Base-by-base conservation (phyloP, 1,140 invertebrate genomes). In the Cherax quadricarinatus region DNA sequence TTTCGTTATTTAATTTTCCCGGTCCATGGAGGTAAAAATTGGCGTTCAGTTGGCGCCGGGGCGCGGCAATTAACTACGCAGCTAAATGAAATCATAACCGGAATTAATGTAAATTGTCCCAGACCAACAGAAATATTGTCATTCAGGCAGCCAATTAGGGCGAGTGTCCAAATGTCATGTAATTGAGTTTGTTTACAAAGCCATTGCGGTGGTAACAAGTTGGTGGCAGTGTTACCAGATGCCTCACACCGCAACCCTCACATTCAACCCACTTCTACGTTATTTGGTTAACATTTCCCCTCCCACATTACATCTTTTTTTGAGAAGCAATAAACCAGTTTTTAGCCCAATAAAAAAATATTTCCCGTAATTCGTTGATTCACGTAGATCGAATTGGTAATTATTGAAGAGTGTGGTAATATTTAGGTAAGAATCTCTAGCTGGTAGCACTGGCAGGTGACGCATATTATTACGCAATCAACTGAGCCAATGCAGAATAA, bases 51-150 rank as follows among this genome's bases (percentile, higher is more conserved):
- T 80, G 49, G 12, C 70, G 75, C 82, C 48, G 66, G 80, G 30
- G 24, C 66, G n/a, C 48, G 53, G 66, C 88, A 90, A 90, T 90
- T 90, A 90, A 90, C 88, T 90, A 90, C 88, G 30, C 53, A n/a
- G 81, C 60, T 83, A 90, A 90, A 90, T 90, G 88, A 90, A 90
- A 90, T 90, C 88, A 90, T 90, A 90, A 90, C 81, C 88, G 66
- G 88, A 82, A 90, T 90, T 90, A 90, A 83, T 90, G 88, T 90
- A 90, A 90, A 90, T 90, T 90, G 88, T 90, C 81, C 88, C 88
- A 70, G 88, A 60, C 88, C 81, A 75, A 41, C 88, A 85, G 81
- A 85, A 90, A 90, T 90, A 90, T 90, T 90, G 88, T 90, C 88
- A 90, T 90, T 90, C 88, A 90, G 60, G 70, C 62, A 85, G 70